Percentiles rank a stretch among this genome's conserved stretches.
Conservation (phyloP, 2,888 invertebrate species). For the Ligdia adustata region DNA sequence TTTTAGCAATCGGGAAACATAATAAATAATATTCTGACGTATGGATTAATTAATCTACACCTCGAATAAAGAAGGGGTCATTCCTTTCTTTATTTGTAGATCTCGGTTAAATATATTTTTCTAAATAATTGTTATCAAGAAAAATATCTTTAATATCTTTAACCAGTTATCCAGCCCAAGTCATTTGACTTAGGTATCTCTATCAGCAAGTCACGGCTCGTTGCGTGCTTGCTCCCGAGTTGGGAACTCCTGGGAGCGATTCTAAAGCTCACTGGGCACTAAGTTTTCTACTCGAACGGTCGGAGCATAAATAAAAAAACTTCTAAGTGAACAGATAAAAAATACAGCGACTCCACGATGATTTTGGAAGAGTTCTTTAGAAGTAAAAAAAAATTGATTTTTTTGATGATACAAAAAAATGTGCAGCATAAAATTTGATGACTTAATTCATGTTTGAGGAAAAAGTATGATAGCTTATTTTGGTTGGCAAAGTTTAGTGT, state of each 20-base stretch:
- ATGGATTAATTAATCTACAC: too few relatives aligned
- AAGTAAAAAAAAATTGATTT: too few relatives aligned
- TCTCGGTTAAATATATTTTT: too few relatives aligned
- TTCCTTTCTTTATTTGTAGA: too few relatives aligned
- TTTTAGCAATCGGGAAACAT: too few relatives aligned
- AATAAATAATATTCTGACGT: too few relatives aligned
- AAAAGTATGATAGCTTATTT: constrained; percentile 4
- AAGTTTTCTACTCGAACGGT: constrained; percentile 33
- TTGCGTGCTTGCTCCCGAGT: constrained; percentile 56
- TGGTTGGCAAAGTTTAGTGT: constrained; percentile 7
- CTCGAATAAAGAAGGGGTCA: too few relatives aligned
- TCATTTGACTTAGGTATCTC: constrained; percentile 40
- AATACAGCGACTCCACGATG: not conserved
- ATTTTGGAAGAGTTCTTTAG: not conserved
- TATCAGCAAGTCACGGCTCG: constrained; percentile 64
- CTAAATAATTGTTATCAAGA: too few relatives aligned
- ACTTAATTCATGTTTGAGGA: constrained; percentile 7
- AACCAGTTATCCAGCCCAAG: too few relatives aligned
- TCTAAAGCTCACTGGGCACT: constrained; percentile 44
- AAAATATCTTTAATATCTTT: too few relatives aligned
- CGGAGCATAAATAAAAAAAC: constrained; percentile 17
- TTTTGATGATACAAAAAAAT: too few relatives aligned
- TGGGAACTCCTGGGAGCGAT: constrained; percentile 43
- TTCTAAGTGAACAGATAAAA: constrained; percentile 5
- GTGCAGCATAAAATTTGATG: too few relatives aligned